These are phyloP conservation scores for Oceanodroma leucorhoa DNA, from an alignment of 2,797 vertebrate species.

Conservation along the genomic window DNA sequence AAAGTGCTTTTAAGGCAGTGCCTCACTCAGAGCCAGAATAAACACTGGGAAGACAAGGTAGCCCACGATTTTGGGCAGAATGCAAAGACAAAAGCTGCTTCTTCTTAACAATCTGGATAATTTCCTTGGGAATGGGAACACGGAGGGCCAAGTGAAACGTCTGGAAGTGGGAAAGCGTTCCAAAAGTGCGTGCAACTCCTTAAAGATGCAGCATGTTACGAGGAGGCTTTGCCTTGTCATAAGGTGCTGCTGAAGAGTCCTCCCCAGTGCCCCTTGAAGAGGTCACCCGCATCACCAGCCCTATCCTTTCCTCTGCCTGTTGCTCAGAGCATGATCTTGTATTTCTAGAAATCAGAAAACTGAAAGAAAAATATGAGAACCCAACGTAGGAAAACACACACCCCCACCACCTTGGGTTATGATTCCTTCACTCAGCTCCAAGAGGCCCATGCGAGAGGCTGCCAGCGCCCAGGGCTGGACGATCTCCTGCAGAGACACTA, in stretches of 20 bases:
- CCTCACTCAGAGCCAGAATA: background rate
- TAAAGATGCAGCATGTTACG: background rate
- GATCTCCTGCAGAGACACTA: background rate
- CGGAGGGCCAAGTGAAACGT: background rate
- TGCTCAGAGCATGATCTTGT: background rate
- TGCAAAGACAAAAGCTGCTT: background rate
- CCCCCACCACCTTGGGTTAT: background rate
- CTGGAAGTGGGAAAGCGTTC: background rate
- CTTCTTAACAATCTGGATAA: background rate
- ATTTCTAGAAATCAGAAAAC: background rate
- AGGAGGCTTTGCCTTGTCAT: background rate
- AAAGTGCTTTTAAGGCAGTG: background rate
- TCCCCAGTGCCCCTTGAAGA: background rate
- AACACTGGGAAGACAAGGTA: background rate
- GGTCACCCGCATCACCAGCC: rapidly evolving
- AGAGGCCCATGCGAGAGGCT: background rate
- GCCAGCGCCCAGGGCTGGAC: background rate
- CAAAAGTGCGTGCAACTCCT: background rate
- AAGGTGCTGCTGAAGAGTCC: background rate
- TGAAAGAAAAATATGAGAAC: background rate
- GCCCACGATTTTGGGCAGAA: background rate
- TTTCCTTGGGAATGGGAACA: background rate
- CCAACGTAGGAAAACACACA: background rate
- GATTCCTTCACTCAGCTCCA: background rate
- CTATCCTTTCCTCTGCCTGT: background rate